Conservation (phyloP, 2,797 vertebrate genomes). For the Poecilia wingei region DNA sequence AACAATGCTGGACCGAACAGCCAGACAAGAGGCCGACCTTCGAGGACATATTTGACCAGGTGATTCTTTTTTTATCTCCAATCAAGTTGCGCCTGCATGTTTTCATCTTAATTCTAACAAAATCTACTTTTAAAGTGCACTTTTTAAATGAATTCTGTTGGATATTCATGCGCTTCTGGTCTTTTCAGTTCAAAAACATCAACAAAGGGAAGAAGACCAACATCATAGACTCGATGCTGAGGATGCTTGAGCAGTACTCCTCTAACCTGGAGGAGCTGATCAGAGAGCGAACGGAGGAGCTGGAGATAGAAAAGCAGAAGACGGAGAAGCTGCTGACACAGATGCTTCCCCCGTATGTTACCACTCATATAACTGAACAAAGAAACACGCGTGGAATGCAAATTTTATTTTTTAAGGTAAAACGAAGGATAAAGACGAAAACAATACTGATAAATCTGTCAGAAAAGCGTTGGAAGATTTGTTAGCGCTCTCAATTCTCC, state of each 20-base stretch:
- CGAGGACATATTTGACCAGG: constrained; percentile 90
- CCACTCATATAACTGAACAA: neutral
- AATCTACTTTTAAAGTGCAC: neutral
- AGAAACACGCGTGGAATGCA: neutral
- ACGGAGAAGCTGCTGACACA: constrained; percentile 91
- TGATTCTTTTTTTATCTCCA: neutral
- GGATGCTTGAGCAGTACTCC: constrained; percentile 93
- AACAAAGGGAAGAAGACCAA: constrained; percentile 93
- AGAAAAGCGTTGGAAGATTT: neutral
- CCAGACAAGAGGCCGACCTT: constrained; percentile 85
- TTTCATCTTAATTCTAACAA: neutral
- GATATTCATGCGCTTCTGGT: neutral
- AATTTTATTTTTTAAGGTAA: neutral
- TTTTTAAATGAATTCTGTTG: neutral
- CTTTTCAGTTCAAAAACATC: constrained; percentile 89
- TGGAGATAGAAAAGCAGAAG: constrained; percentile 94
- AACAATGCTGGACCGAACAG: constrained; percentile 89
- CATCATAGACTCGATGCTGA: constrained; percentile 93
- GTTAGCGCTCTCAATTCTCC: neutral
- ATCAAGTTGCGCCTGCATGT: neutral
- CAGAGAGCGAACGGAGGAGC: constrained; percentile 87
- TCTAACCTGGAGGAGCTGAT: constrained; percentile 93
- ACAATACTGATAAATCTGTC: neutral
- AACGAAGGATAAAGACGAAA: neutral
- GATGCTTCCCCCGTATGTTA: constrained; percentile 89